phyloP scores from a whole-genome alignment of 2,888 invertebrate genomes.

The Aplocera efformata region DNA sequence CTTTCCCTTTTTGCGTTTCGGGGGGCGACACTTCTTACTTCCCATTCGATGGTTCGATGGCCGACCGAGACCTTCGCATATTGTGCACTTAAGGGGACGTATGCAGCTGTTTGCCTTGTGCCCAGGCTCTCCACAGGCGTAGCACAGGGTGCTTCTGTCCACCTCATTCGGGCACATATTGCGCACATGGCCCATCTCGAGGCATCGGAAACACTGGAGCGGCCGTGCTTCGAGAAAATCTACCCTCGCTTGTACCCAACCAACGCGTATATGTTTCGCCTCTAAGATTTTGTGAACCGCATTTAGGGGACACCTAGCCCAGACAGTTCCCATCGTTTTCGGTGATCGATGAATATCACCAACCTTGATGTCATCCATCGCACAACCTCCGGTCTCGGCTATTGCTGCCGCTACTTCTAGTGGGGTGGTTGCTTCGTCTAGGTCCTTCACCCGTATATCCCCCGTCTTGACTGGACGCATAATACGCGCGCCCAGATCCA shows the following conservation, averaged over 20 bases:
- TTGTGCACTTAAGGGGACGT: no score
- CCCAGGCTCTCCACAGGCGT: background rate
- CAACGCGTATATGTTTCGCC: background rate
- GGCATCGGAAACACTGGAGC: slow-evolving; percentile 2
- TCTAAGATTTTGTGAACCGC: background rate
- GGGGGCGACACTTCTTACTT: background rate
- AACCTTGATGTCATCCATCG: background rate
- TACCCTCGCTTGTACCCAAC: background rate
- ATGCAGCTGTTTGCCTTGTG: background rate
- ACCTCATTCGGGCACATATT: background rate
- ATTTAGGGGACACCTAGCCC: background rate
- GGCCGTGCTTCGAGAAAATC: background rate
- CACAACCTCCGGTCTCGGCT: background rate
- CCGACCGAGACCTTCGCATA: no score
- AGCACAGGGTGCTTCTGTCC: slow-evolving; percentile 1
- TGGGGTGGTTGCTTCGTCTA: no score
- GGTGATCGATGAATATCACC: background rate
- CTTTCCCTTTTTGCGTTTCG: background rate
- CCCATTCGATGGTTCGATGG: background rate
- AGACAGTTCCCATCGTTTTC: background rate
- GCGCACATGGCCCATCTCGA: background rate
- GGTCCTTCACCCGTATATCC: no score
- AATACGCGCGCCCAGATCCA: no score
- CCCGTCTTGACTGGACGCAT: background rate
- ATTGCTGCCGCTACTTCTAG: no score